phyloP scores from a whole-genome alignment of 2,113 vertebrate species.

The Herpetotheres cachinnans region DNA sequence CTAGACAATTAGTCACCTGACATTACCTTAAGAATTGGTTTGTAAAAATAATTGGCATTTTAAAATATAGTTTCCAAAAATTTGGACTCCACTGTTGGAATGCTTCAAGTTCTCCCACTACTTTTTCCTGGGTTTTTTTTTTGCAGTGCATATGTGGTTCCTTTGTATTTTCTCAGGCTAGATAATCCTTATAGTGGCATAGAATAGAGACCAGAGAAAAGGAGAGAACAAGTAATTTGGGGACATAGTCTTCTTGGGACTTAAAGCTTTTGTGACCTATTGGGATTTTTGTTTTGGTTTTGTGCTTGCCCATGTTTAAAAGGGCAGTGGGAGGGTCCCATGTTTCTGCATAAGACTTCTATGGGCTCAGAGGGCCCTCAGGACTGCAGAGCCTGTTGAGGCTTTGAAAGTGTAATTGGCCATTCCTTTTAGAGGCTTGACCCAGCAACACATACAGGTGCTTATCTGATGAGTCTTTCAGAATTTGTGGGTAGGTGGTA shows the following conservation, averaged over 20 bases:
- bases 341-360: fast-evolving
- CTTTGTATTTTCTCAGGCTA: background rate
- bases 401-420: background rate
- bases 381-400: background rate
- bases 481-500: background rate
- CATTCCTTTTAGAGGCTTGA: background rate
- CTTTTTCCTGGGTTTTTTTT: background rate
- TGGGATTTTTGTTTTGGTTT: background rate
- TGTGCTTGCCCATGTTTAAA: background rate
- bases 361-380: background rate
- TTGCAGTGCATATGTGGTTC: background rate
- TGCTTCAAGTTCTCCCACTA: background rate
- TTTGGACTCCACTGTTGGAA: background rate
- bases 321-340: background rate
- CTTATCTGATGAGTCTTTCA: background rate
- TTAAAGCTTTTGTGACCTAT: background rate
- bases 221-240: background rate
- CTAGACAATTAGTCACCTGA: background rate
- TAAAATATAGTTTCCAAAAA: background rate
- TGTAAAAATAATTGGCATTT: background rate
- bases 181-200: background rate
- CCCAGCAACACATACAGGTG: background rate
- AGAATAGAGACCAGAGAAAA: background rate
- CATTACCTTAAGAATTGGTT: background rate
- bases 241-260: background rate